Conservation (phyloP, 2,888 invertebrate species). For the Nephrotoma guestfalica region DNA sequence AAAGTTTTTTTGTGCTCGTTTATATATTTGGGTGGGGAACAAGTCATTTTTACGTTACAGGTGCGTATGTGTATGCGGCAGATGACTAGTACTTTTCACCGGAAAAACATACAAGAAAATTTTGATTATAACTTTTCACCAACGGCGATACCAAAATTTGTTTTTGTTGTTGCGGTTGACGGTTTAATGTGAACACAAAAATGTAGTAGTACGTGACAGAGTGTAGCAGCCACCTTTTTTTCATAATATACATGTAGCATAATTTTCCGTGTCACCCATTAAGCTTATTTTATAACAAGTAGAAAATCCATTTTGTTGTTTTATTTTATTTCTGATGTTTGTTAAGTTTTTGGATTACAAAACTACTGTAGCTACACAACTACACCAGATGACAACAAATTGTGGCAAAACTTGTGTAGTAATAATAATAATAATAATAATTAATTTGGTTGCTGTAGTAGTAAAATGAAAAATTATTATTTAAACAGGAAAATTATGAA, state of each 20-base stretch:
- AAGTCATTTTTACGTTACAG: not conserved
- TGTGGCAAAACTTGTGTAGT: not conserved
- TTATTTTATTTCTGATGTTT: not conserved
- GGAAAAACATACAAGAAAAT: not conserved
- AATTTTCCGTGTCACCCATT: not conserved
- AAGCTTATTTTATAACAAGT: not conserved
- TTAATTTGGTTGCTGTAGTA: not conserved
- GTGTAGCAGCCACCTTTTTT: not conserved
- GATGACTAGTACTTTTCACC: not conserved
- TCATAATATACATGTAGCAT: not conserved
- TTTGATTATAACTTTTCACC: not conserved
- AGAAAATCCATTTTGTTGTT: not conserved
- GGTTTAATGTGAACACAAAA: not conserved
- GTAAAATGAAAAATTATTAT: not conserved
- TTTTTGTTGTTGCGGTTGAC: not conserved
- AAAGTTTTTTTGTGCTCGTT: not conserved
- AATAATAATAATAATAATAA: not conserved
- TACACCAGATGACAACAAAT: not conserved
- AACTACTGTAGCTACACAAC: not conserved
- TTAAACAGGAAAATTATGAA: not conserved
- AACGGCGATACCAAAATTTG: not conserved
- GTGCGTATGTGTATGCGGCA: not conserved
- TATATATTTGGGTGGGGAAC: not conserved
- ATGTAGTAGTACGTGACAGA: not conserved
- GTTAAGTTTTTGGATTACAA: not conserved